A percentile compares a stretch with the other conserved stretches of the same genome.
Conservation (phyloP, 2,888 invertebrate genomes). For the Cecidostiba fungosa region DNA sequence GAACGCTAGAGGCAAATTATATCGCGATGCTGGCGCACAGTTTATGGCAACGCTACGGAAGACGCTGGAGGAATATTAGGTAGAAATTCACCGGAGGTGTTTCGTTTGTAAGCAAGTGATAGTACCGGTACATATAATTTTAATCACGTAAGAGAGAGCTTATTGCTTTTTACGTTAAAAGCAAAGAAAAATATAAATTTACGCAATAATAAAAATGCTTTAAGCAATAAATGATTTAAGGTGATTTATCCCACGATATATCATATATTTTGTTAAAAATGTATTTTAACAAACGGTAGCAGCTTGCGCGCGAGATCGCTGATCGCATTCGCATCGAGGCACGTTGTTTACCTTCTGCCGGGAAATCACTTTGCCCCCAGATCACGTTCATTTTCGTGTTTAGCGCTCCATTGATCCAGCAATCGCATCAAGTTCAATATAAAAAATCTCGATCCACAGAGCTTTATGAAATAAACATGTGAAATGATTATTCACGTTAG, state of each 20-base stretch:
- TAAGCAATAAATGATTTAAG: too few species aligned
- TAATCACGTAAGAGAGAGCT: neutral
- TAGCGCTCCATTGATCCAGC: neutral
- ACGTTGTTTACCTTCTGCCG: neutral
- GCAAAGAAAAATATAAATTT: too few species aligned
- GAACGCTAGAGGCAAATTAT: slow-evolving; percentile 1
- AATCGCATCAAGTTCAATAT: neutral
- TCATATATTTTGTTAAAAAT: neutral
- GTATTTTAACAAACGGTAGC: too few species aligned
- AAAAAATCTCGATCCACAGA: neutral
- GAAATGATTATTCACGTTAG: too few species aligned
- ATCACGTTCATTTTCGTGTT: slow-evolving; percentile 16
- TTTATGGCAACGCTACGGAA: neutral
- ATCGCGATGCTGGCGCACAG: neutral
- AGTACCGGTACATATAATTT: neutral
- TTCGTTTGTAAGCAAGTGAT: neutral
- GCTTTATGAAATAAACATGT: neutral
- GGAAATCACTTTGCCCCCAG: neutral
- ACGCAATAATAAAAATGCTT: too few species aligned
- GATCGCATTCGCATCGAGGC: neutral
- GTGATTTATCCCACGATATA: too few species aligned
- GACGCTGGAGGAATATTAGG: neutral
- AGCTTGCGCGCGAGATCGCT: neutral
- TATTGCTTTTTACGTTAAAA: too few species aligned
- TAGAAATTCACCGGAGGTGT: neutral